phyloP scores from a whole-genome alignment of 2,888 invertebrate species.

The Synanthedon formicaeformis region DNA sequence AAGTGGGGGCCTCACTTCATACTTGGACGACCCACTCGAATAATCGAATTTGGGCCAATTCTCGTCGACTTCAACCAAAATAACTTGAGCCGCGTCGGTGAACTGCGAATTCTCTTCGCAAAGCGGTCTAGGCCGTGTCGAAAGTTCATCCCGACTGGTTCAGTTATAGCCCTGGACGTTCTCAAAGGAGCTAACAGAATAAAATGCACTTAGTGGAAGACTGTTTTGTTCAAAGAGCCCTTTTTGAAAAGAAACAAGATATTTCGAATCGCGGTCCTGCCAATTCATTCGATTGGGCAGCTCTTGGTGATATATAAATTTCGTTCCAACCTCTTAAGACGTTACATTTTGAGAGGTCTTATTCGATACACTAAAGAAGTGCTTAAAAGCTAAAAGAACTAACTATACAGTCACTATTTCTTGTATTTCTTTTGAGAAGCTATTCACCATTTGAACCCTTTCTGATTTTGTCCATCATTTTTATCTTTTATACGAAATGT shows the following conservation, averaged over 20 bases:
- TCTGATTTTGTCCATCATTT: no score
- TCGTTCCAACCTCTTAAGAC: background rate
- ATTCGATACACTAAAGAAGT: no score
- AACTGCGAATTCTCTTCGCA: background rate
- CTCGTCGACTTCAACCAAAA: conserved; percentile 24
- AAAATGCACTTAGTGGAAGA: conserved; percentile 50
- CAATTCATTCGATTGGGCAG: background rate
- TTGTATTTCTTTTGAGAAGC: no score
- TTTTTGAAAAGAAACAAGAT: conserved; percentile 34
- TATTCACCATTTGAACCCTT: no score
- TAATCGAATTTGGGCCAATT: conserved; percentile 58
- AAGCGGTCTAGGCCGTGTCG: background rate
- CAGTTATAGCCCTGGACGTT: conserved; percentile 16
- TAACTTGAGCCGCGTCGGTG: conserved; percentile 12
- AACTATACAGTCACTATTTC: no score
- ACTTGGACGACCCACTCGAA: conserved; percentile 33
- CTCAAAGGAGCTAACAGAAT: conserved; percentile 42
- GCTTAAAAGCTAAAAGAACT: no score
- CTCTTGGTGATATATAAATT: background rate
- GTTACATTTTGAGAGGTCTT: background rate
- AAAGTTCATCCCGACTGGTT: conserved; percentile 18
- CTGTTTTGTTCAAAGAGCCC: conserved; percentile 39
- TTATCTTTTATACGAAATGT: no score
- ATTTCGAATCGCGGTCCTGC: conserved; percentile 19
- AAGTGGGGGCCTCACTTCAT: conserved; percentile 31